A percentile compares a stretch with the other conserved stretches of the same genome.
phyloP scores from a whole-genome alignment of 2,888 invertebrate genomes.

The Leptopilina drosophilae region DNA sequence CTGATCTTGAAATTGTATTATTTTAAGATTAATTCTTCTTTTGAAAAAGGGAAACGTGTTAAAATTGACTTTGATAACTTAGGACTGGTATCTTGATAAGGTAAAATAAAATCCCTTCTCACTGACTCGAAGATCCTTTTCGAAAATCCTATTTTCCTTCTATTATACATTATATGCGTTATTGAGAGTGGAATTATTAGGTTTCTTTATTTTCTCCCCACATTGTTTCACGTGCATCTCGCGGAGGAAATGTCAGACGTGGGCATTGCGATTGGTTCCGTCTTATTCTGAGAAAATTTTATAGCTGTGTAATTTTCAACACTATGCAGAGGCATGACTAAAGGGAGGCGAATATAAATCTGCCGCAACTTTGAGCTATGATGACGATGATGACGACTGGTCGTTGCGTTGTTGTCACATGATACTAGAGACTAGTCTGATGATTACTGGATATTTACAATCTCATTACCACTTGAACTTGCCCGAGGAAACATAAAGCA shows the following conservation, averaged over 20 bases:
- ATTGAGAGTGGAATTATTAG: conserved; percentile 33
- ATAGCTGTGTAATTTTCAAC: conserved; percentile 32
- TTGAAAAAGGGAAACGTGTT: no score
- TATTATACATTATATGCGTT: neutral
- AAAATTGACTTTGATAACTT: no score
- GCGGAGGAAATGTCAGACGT: conserved; percentile 26
- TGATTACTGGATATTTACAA: conserved; percentile 66
- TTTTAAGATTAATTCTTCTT: no score
- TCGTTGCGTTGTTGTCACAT: conserved; percentile 14
- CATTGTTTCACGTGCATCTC: conserved; percentile 31
- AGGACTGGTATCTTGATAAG: no score
- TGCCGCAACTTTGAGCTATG: conserved; percentile 54
- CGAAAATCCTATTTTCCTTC: neutral
- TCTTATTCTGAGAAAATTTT: conserved; percentile 38
- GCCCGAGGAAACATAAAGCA: conserved; percentile 9
- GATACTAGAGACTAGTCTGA: conserved; percentile 51
- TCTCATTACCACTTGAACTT: conserved; percentile 60
- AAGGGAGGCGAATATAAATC: conserved; percentile 60
- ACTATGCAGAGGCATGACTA: conserved; percentile 63
- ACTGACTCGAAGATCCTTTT: no score
- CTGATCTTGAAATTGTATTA: no score
- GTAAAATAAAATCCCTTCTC: no score
- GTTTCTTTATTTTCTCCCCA: neutral
- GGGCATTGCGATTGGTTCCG: conserved; percentile 37
- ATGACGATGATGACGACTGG: conserved; percentile 46